Base-by-base conservation (phyloP, 2,888 invertebrate genomes). In the Gymnoscelis rufifasciata region DNA sequence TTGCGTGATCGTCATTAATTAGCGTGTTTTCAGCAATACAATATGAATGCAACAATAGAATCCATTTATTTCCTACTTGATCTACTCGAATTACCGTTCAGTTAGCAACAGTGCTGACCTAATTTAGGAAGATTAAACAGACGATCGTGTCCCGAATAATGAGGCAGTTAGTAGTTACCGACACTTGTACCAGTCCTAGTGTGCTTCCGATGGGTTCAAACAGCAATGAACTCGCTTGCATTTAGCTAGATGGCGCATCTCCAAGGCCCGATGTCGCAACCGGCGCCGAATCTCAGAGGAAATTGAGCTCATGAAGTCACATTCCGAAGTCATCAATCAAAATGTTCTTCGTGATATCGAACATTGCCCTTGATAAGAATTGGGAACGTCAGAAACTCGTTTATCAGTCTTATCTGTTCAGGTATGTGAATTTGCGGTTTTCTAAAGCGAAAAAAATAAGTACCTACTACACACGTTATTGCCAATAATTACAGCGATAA, bases 251-350 rank as follows among this genome's bases (percentile, higher is more conserved):
- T 38, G 26, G 13, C 8, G 30, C 24, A 33, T 33, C 10, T 15
- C 5, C 33, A 23, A 39, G 30, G 7, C 8, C n/a, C 15, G 3
- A 38, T 19, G 13, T 38, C 12, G 15, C 35, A 35, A 35, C 10
- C 10, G 30, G 23, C 8, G 11, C 27, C 6, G 30, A 14, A 39
- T 38, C 13, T 23, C 1, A 23, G 8, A 40, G 39, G 39, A 40
- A 31, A 30, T 30, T 40, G 23, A 15, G 27, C 15, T 26, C 10
- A 7, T 6, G 15, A 35, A n/a, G 35, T 0, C 33, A 14, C 19
- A 19, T 35, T 35, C 19, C 10, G 35, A 35, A 35, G 19, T 43
- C 36, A 41, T 41, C 40, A 41, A 46, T 46, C 46, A 46, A 40
- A 19, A 29, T 37, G 14, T 14, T 26, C 13, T 27, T 7, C n/a